Base-by-base conservation (phyloP, 92 coral and sea anemone species). In the Epizoanthus scotinus region DNA sequence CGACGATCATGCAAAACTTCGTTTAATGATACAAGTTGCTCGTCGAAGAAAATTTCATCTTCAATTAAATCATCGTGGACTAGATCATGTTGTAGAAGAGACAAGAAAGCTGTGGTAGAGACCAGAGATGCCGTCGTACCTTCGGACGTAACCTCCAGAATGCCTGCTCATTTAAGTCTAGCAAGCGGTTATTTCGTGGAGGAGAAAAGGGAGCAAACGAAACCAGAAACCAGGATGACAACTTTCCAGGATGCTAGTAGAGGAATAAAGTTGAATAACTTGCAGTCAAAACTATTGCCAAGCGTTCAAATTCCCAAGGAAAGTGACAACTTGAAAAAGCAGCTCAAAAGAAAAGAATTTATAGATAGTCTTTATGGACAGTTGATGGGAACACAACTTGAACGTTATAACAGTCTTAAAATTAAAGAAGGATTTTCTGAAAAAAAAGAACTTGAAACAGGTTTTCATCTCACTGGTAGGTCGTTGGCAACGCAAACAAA, bases 11-110 rank as follows among this genome's bases (percentile, higher is more conserved):
- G 67, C 59, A 66, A 20, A 18, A n/a, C 55, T 3, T n/a, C 69
- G 20, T n/a, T 64, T 15, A 58, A 36, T 38, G 68, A 21, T 14
- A 52, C 52, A 47, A 47, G 52, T 47, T 47, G 9, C 14, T 47
- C 53, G 58, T 58, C 81, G 56, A 75, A 59, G 57, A 67, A 25
- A 40, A 28, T 59, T 59, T 58, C 63, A 18, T 59, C 67, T 13
- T 14, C 81, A 25, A 29, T 44, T 38, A 75, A 59, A 57, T 36
- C 57, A 21, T 75, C 81, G 26, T 75, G 54, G 81, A 21, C 19
- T 12, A n/a, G 55, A 75, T 20, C 31, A 75, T n/a, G 24, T 44
- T 24, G 34, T 27, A 64, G 20, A 27, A 31, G 54, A 52, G 62
- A 26, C 10, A 27, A 24, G 26, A 71, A 17, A 12, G 7, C 21